phyloP scores from a whole-genome alignment of 2,888 invertebrate species.

The Leptinotarsa peninsularis region DNA sequence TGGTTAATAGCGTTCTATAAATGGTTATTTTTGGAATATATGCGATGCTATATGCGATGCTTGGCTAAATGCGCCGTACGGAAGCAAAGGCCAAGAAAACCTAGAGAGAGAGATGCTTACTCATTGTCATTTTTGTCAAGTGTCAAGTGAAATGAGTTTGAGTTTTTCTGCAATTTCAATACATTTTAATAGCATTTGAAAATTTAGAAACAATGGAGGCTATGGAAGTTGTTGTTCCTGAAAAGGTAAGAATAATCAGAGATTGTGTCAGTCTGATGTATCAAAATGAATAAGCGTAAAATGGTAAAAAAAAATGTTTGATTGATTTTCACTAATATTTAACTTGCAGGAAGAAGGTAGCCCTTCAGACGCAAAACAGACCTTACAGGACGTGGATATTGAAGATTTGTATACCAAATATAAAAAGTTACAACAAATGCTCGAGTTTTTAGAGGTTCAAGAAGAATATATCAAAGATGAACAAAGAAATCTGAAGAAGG shows the following conservation, averaged over 20 bases:
- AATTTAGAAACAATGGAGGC: slow-evolving; percentile 77
- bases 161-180: too few species aligned
- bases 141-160: neutral
- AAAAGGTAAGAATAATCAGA: slow-evolving; percentile 74
- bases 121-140: neutral
- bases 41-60: too few species aligned
- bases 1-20: too few species aligned
- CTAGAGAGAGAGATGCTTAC: too few species aligned
- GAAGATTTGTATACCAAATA: slow-evolving; percentile 97
- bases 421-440: slow-evolving; percentile 95
- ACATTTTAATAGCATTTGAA: neutral
- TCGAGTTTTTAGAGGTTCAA: slow-evolving; percentile 98
- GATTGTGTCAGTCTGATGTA: neutral
- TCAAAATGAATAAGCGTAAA: slow-evolving; percentile 23
- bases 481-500: slow-evolving; percentile 97
- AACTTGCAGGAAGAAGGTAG: slow-evolving; percentile 75
- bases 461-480: slow-evolving; percentile 99
- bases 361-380: slow-evolving; percentile 76
- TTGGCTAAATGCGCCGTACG: too few species aligned
- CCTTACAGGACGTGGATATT: slow-evolving; percentile 85
- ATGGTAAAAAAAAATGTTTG: slow-evolving; percentile 24
- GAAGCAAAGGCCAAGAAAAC: too few species aligned
- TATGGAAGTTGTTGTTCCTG: slow-evolving; percentile 82
- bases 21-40: too few species aligned
- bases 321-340: neutral